Evolutionary conservation across 2,797 vertebrate species (phyloP).

Genomic region (Clarias pachynema): DNA sequence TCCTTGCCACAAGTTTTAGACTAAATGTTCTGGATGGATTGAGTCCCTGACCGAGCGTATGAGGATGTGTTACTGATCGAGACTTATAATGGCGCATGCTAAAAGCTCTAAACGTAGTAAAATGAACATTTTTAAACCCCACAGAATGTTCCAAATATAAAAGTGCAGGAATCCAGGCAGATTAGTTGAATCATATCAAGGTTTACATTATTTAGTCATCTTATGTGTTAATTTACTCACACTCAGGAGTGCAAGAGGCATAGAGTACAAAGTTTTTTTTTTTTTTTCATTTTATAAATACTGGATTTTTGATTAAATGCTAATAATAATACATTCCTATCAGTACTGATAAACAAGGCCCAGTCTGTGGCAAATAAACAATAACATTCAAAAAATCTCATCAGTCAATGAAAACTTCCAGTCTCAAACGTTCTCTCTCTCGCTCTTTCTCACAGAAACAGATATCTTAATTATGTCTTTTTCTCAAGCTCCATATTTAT

Average conservation of each 20-base stretch:
- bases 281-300: not conserved
- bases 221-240: not conserved
- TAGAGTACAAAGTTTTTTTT: not conserved
- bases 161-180: not conserved
- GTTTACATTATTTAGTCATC: not conserved
- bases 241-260: not conserved
- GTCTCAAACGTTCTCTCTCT: slow-evolving; percentile 54
- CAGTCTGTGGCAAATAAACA: not conserved
- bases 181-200: not conserved
- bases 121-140: not conserved
- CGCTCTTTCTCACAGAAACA: slow-evolving; percentile 61
- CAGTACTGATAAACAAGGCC: not conserved
- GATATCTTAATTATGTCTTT: slow-evolving; percentile 71
- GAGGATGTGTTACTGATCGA: not conserved
- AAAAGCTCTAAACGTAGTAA: too few relatives aligned
- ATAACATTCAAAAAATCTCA: slow-evolving; percentile 45
- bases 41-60: not conserved
- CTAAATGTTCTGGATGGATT: not conserved
- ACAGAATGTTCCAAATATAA: not conserved
- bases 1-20: not conserved
- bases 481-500: slow-evolving; percentile 65
- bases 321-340: not conserved
- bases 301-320: not conserved
- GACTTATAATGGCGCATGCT: too few relatives aligned
- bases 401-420: slow-evolving; percentile 62